phyloP scores from a whole-genome alignment of 2,113 vertebrate species.

The Ammodramus savannarum region DNA sequence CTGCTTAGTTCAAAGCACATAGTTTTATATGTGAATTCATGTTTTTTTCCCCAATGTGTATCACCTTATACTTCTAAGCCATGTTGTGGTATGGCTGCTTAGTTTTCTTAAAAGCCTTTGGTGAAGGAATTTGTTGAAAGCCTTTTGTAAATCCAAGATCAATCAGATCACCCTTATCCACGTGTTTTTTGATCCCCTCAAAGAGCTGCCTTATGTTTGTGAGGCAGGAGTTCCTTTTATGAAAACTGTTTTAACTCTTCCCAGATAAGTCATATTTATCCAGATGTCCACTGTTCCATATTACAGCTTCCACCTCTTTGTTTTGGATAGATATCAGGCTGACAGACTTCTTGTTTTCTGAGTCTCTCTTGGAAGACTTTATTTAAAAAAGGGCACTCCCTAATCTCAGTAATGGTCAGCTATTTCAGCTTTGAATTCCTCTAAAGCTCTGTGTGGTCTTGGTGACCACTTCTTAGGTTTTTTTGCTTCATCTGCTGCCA shows the following conservation, averaged over 20 bases:
- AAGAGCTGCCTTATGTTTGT: conserved; percentile 5
- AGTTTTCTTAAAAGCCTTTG: conserved; percentile 23
- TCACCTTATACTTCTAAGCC: conserved; percentile 27
- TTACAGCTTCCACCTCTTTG: neutral
- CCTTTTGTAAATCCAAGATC: conserved; percentile 45
- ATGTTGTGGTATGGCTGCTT: neutral
- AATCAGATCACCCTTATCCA: conserved; percentile 33
- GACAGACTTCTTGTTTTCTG: neutral
- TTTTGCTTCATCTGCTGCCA: neutral
- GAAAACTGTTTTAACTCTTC: conserved; percentile 34
- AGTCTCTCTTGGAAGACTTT: neutral
- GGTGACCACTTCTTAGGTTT: neutral
- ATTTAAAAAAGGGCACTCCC: neutral
- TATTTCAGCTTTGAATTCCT: neutral
- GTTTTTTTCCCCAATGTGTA: neutral
- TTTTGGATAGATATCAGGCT: neutral
- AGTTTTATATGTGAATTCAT: neutral
- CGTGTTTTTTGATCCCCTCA: conserved; percentile 42
- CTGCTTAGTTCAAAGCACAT: neutral
- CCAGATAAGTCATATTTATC: conserved; percentile 36
- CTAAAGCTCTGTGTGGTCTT: neutral
- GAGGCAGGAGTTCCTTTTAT: conserved; percentile 18
- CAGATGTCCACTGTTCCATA: neutral
- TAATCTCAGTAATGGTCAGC: neutral
- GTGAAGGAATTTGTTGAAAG: conserved; percentile 54